phyloP scores from a whole-genome alignment of 2,888 invertebrate genomes.

The Stenurella melanura region DNA sequence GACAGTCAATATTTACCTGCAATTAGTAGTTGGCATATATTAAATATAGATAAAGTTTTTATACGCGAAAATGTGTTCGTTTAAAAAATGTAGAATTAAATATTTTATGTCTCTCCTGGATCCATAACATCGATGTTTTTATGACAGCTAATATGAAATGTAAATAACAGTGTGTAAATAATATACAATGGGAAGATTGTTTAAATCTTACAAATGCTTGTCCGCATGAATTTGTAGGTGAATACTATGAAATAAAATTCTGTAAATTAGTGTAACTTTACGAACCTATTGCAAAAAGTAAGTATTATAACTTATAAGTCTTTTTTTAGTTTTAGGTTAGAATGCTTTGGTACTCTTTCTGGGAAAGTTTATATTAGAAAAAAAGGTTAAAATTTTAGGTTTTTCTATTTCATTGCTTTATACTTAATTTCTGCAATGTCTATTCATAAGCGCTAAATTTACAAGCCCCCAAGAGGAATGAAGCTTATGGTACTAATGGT shows the following conservation, averaged over 20 bases:
- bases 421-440: constrained; percentile 17
- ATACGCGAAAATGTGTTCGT: too few relatives aligned
- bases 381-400: constrained; percentile 25
- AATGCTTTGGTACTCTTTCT: constrained; percentile 42
- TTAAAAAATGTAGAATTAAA: background rate
- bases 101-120: background rate
- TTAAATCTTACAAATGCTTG: background rate
- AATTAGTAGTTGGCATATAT: too few relatives aligned
- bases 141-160: constrained; percentile 12
- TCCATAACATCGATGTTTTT: background rate
- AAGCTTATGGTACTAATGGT: constrained; percentile 62
- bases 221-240: background rate
- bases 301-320: constrained; percentile 33
- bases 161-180: constrained; percentile 14
- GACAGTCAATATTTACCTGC: too few relatives aligned
- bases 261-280: constrained; percentile 14
- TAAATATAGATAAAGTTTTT: too few relatives aligned
- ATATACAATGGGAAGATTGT: constrained; percentile 8
- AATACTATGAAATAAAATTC: constrained; percentile 33
- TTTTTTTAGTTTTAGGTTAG: constrained; percentile 46
- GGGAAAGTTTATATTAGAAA: constrained; percentile 12
- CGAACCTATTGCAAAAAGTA: constrained; percentile 43
- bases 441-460: constrained; percentile 12
- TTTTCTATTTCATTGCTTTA: constrained; percentile 17
- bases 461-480: constrained; percentile 57